phyloP scores from a whole-genome alignment of 1,140 invertebrate species.

The Hypothenemus hampei region DNA sequence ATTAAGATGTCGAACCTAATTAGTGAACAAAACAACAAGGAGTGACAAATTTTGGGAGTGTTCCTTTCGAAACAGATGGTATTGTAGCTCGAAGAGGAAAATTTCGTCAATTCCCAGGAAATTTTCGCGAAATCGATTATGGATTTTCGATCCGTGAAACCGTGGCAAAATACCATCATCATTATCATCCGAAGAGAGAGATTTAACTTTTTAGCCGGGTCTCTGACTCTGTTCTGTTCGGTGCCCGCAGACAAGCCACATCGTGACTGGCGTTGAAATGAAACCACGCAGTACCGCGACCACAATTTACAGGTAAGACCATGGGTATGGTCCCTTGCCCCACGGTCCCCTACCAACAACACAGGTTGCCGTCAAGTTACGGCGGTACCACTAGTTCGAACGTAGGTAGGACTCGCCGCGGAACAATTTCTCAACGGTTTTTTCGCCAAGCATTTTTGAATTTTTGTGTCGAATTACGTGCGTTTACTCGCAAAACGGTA shows the following conservation, averaged over 20 bases:
- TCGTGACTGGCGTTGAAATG: conserved; percentile 30
- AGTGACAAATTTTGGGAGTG: too few relatives aligned
- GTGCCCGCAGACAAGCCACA: conserved; percentile 23
- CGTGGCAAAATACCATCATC: too few relatives aligned
- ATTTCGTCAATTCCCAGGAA: too few relatives aligned
- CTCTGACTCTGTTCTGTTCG: too few relatives aligned
- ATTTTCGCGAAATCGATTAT: too few relatives aligned
- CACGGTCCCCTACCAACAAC: conserved; percentile 16
- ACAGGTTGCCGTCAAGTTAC: conserved; percentile 20
- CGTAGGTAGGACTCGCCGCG: conserved; percentile 26
- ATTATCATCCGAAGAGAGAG: too few relatives aligned
- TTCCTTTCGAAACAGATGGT: too few relatives aligned
- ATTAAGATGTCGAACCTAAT: too few relatives aligned
- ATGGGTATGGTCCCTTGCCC: conserved; percentile 13
- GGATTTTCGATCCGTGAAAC: too few relatives aligned
- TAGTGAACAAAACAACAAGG: too few relatives aligned
- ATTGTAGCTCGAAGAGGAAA: too few relatives aligned
- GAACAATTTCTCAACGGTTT: conserved; percentile 27
- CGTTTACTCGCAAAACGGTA: neutral
- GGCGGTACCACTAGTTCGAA: conserved; percentile 29
- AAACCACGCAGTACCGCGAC: conserved; percentile 28
- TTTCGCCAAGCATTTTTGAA: conserved; percentile 14
- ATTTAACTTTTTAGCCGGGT: too few relatives aligned
- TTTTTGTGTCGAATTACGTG: conserved; percentile 8
- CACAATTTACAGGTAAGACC: conserved; percentile 28